Evolutionary conservation across 2,113 vertebrate species (phyloP).

Genomic region (Laticauda laticaudata): DNA sequence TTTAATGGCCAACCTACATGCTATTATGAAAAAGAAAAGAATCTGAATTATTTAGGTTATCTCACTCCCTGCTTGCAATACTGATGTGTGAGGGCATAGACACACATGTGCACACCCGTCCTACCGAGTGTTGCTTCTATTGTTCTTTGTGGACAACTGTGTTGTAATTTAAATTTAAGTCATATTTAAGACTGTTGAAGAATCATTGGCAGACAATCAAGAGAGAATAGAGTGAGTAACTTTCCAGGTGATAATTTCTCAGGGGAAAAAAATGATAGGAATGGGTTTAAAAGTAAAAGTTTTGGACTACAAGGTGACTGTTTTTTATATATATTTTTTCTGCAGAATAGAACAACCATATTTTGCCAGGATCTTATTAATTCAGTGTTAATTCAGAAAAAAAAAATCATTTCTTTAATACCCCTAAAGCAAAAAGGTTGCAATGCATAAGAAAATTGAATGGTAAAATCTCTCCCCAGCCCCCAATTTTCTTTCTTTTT

Average conservation of each 20-base stretch:
- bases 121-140: neutral
- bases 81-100: neutral
- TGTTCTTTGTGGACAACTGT: slow-evolving; percentile 18
- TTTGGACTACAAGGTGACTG: slow-evolving; percentile 40
- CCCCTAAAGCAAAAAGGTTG: slow-evolving; percentile 22
- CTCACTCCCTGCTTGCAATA: neutral
- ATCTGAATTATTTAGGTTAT: neutral
- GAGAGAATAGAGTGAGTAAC: neutral
- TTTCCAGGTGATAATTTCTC: slow-evolving; percentile 31
- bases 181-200: neutral
- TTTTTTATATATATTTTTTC: slow-evolving; percentile 20
- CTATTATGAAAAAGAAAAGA: neutral
- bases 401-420: slow-evolving; percentile 45
- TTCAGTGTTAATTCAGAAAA: slow-evolving; percentile 46
- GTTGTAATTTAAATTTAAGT: slow-evolving; percentile 34
- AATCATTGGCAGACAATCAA: slow-evolving; percentile 1
- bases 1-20: neutral
- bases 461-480: neutral
- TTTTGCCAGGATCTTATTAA: slow-evolving; percentile 33
- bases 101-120: neutral
- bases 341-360: slow-evolving; percentile 36
- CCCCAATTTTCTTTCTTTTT: slow-evolving; percentile 3
- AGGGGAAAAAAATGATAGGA: slow-evolving; percentile 30
- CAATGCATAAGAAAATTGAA: slow-evolving; percentile 26
- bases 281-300: slow-evolving; percentile 36